Evolutionary conservation across 2,888 invertebrate species (phyloP).

Genomic region (Dromius quadrimaculatus): DNA sequence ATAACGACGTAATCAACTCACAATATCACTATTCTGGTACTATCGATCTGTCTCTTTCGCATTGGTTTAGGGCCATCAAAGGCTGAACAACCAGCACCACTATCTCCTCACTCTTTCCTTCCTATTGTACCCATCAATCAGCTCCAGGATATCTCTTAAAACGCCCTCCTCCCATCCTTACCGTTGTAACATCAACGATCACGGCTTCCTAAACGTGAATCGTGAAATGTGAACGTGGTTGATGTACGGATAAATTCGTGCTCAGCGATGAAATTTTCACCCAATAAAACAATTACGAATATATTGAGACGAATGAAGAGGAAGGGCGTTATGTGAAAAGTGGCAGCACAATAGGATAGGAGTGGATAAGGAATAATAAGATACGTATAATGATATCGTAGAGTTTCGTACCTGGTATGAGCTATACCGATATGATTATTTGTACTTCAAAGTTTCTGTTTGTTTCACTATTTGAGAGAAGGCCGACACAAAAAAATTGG

Average conservation of each 20-base stretch:
- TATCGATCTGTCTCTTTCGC: neutral
- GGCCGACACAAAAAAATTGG: too few species aligned
- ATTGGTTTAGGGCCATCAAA: slow-evolving; percentile 3
- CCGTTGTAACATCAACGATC: too few species aligned
- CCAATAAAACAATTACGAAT: slow-evolving; percentile 57
- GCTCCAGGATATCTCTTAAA: neutral
- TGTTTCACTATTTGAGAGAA: too few species aligned
- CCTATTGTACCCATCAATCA: neutral
- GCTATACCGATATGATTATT: too few species aligned
- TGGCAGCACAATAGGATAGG: neutral
- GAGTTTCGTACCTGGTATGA: too few species aligned
- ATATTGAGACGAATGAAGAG: slow-evolving; percentile 41
- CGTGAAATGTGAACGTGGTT: too few species aligned
- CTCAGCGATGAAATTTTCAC: slow-evolving; percentile 56
- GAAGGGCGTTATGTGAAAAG: neutral
- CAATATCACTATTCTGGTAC: neutral
- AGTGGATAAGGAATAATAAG: too few species aligned
- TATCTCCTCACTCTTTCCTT: neutral
- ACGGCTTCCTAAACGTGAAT: too few species aligned
- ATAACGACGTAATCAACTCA: neutral
- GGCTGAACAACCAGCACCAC: neutral
- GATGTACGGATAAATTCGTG: slow-evolving; percentile 19
- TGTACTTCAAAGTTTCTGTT: too few species aligned
- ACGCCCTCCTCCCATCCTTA: neutral
- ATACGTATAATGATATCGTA: too few species aligned